Evolutionary conservation across 35 echinoderm and acorn worm species (phyloP), one percentile per base, ranked within the genome.

Genomic region (Patiria miniata): DNA sequence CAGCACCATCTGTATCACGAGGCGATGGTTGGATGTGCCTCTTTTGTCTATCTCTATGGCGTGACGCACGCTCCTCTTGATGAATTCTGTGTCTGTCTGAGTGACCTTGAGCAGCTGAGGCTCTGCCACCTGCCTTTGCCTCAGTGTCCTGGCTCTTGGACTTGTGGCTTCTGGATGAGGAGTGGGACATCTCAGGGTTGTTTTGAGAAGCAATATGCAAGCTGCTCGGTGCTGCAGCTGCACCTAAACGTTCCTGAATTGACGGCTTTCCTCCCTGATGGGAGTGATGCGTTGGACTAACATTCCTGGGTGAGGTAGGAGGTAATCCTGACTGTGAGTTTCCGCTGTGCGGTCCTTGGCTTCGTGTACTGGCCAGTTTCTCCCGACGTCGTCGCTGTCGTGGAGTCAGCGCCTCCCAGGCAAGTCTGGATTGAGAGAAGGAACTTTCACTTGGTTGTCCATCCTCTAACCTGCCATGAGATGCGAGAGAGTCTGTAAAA

Each of bases 381-480:
- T 93, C 91, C 55, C 95, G 83, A 34, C 91, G 79, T 57, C 87
- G 83, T 40, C 91, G 81, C 81, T 97, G 95, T 17, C 95, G 52
- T 23, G 95, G 95, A 1, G 95, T 97, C 42, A 97, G 82, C 21
- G 83, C 47, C 59, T 97, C 95, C 95, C 95, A 97, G 0, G 95
- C 95, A 4, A 97, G 91, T 32, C 95, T 80, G 50, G 95, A 93
- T 56, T 87, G 77, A 58, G 83, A 56, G 39, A 69, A 68, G 9
- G 83, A 86, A 57, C 61, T 68, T 18, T 77, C 93, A 83, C 85
- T 95, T 19, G 80, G 65, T 57, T 79, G 84, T 30, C 83, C 89
- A 29, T 95, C 90, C 33, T 77, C 76, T 34, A 78, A 47, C 57
- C 78, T 79, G n/a, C 77, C 77, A 39, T 89, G 87, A 69, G 79